Percentiles rank a stretch among this genome's conserved stretches.
Evolutionary conservation across 2,113 vertebrate genomes (phyloP).

Genomic region (Cichladusa arquata): DNA sequence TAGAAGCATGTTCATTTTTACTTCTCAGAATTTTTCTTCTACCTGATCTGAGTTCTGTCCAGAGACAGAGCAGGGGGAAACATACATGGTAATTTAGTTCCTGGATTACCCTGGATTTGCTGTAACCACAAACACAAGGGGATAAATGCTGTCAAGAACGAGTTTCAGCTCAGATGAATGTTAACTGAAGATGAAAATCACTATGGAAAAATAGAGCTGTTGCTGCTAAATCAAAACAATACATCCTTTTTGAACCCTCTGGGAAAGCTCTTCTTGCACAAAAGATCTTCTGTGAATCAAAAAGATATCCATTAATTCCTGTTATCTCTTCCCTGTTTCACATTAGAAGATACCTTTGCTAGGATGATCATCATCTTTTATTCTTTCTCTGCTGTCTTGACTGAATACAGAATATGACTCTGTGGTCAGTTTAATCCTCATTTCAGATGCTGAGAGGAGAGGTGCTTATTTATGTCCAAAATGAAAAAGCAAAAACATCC

Average conservation of each 20-base stretch:
- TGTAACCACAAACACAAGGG: not conserved
- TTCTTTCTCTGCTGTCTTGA: not conserved
- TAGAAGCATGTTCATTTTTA: not conserved
- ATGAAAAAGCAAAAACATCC: not conserved
- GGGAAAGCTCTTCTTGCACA: not conserved
- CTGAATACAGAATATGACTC: not conserved
- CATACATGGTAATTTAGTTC: not conserved
- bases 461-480: not conserved
- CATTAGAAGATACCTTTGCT: not conserved
- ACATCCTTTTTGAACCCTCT: not conserved
- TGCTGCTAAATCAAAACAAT: not conserved
- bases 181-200: constrained; percentile 18
- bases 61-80: not conserved
- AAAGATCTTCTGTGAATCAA: not conserved
- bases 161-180: not conserved
- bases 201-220: not conserved
- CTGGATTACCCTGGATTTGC: not conserved
- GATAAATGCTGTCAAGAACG: not conserved
- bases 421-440: not conserved
- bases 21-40: not conserved
- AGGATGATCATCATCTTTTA: not conserved
- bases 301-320: not conserved
- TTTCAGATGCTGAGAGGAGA: not conserved
- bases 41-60: not conserved
- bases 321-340: not conserved